Conservation (phyloP, 2,888 invertebrate species). For the Melanargia galathea region DNA sequence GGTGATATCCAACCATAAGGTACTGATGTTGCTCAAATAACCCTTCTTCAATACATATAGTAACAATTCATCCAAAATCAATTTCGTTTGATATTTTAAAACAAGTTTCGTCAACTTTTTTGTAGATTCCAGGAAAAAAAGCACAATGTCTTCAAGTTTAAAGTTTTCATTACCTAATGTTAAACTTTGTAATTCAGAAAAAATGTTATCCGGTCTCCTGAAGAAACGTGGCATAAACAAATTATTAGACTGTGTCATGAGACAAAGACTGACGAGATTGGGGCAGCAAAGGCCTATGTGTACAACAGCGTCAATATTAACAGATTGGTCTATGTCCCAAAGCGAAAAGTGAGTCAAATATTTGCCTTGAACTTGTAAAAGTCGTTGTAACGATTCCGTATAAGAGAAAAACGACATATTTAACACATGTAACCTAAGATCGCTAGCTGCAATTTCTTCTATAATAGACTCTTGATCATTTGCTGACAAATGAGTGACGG, state of each 20-base stretch:
- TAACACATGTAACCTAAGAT: conserved; percentile 62
- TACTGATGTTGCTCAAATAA: conserved; percentile 60
- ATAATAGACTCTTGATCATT: conserved; percentile 73
- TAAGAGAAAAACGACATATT: conserved; percentile 76
- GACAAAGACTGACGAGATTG: conserved; percentile 65
- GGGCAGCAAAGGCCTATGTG: conserved; percentile 70
- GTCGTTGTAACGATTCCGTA: conserved; percentile 64
- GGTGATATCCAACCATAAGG: conserved; percentile 76
- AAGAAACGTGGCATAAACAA: conserved; percentile 65
- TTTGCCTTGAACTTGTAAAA: conserved; percentile 65
- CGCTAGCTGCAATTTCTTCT: conserved; percentile 66
- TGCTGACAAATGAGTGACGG: conserved; percentile 71
- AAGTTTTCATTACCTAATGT: conserved; percentile 74
- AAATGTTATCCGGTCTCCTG: conserved; percentile 59
- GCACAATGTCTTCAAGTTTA: conserved; percentile 63
- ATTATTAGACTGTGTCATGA: conserved; percentile 71
- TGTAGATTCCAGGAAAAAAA: conserved; percentile 70
- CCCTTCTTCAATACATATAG: conserved; percentile 63
- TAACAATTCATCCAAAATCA: conserved; percentile 64
- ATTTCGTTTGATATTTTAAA: conserved; percentile 71
- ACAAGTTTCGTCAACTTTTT: conserved; percentile 63
- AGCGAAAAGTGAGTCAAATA: conserved; percentile 74
- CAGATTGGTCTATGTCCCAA: conserved; percentile 72
- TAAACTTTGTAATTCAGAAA: conserved; percentile 61
- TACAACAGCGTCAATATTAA: conserved; percentile 66